These are phyloP conservation scores for Helostoma temminkii DNA, from an alignment of 2,797 vertebrate species.

Conservation along the genomic window DNA sequence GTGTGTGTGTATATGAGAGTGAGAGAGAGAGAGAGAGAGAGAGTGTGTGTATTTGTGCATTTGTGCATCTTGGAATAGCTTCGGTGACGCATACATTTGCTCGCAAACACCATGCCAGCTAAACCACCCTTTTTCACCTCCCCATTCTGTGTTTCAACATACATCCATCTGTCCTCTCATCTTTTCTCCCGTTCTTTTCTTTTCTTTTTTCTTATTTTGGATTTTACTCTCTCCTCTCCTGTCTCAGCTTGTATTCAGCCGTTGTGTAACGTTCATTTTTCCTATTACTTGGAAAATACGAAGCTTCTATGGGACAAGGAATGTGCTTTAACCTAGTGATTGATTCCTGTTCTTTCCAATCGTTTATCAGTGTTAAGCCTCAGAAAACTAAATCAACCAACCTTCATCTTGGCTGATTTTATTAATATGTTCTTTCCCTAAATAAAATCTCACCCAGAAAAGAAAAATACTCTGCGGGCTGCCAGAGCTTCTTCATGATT, in stretches of 20 bases:
- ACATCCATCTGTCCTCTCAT: constrained; percentile 77
- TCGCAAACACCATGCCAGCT: constrained; percentile 69
- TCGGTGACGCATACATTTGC: constrained; percentile 76
- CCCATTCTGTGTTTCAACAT: constrained; percentile 73
- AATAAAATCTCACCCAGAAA: constrained; percentile 22
- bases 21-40: constrained; percentile 9
- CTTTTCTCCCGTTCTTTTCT: constrained; percentile 5
- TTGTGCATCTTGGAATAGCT: constrained; percentile 78
- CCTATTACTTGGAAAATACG: constrained; percentile 49
- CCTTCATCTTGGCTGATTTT: not conserved
- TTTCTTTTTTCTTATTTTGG: not conserved
- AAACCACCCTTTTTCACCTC: constrained; percentile 72
- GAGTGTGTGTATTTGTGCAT: constrained; percentile 23
- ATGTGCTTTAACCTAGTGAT: constrained; percentile 11
- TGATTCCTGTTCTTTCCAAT: constrained; percentile 32
- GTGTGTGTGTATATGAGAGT: not conserved
- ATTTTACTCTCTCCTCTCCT: constrained; percentile 4
- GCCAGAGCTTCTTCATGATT: constrained; percentile 60
- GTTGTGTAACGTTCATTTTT: constrained; percentile 21
- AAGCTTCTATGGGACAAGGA: constrained; percentile 14
- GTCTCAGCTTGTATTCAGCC: constrained; percentile 16
- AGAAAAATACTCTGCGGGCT: constrained; percentile 35
- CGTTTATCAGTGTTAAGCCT: not conserved
- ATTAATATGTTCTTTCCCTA: not conserved
- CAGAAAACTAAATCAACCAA: constrained; percentile 9